Conservation (phyloP, 1,140 invertebrate genomes). For the Campoletis sonorensis region DNA sequence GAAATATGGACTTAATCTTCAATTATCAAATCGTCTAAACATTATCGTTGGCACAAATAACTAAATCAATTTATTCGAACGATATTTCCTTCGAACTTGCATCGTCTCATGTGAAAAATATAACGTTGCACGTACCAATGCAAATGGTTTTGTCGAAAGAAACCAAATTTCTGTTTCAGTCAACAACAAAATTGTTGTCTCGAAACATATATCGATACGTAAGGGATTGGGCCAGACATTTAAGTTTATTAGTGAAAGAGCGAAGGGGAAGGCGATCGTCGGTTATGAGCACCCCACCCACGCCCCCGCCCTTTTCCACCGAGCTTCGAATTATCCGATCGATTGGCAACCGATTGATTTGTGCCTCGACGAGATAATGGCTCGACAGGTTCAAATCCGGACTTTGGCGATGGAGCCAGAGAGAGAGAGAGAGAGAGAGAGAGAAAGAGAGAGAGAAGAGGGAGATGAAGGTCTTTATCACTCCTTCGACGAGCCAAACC, state of each 20-base stretch:
- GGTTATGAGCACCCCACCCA: not conserved
- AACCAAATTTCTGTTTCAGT: too few species aligned
- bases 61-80: too few species aligned
- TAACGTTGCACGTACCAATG: too few species aligned
- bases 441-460: not conserved
- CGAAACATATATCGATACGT: not conserved
- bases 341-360: constrained; percentile 70
- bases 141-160: too few species aligned
- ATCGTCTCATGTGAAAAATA: too few species aligned
- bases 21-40: too few species aligned
- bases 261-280: constrained; percentile 27
- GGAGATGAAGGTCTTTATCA: not conserved
- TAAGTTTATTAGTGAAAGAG: constrained; percentile 36
- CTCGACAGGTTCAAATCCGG: constrained; percentile 59
- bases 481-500: constrained; percentile 41
- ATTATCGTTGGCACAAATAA: too few species aligned
- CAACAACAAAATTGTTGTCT: too few species aligned
- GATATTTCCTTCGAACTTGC: too few species aligned
- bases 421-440: not conserved
- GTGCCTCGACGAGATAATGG: constrained; percentile 68
- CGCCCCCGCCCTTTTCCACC: not conserved
- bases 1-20: too few species aligned
- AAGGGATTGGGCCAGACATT: constrained; percentile 51
- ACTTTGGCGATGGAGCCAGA: constrained; percentile 38
- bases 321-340: constrained; percentile 67